Percentiles rank a stretch among this genome's conserved stretches.
phyloP scores from a whole-genome alignment of 2,113 vertebrate genomes.

The Serinus canaria region DNA sequence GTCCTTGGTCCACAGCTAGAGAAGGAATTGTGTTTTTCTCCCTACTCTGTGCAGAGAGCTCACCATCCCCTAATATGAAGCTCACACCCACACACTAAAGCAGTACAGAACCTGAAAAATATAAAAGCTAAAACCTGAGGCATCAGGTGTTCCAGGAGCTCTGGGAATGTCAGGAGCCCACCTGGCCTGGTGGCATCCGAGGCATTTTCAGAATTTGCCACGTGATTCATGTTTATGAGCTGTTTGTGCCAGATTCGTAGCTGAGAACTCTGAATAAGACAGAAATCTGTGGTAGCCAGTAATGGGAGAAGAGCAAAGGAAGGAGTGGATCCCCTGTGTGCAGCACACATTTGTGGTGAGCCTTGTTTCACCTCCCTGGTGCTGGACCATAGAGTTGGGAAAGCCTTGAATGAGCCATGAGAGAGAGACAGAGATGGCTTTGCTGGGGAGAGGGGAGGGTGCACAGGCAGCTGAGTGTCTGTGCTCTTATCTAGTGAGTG shows the following conservation, averaged over 20 bases:
- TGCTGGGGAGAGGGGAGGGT: background rate
- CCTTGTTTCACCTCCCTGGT: accelerated
- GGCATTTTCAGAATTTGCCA: background rate
- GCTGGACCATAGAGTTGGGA: accelerated
- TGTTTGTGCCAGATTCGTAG: background rate
- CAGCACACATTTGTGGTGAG: accelerated
- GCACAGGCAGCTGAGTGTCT: background rate
- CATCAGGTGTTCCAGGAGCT: background rate
- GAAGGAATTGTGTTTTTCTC: background rate
- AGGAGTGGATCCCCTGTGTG: background rate
- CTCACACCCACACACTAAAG: background rate
- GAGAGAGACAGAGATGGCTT: background rate
- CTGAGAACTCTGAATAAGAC: background rate
- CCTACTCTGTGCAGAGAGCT: background rate
- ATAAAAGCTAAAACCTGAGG: background rate
- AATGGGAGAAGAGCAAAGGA: background rate
- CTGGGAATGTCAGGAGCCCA: accelerated
- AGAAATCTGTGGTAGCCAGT: background rate
- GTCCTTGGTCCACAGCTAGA: background rate
- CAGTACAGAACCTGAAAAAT: background rate
- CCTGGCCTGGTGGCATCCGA: accelerated
- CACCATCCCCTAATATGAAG: background rate
- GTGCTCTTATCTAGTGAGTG: background rate
- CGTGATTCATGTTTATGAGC: accelerated
- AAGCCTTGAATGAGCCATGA: background rate